phyloP scores from a whole-genome alignment of 2,888 invertebrate genomes.

The Tromatobia lineatoria region DNA sequence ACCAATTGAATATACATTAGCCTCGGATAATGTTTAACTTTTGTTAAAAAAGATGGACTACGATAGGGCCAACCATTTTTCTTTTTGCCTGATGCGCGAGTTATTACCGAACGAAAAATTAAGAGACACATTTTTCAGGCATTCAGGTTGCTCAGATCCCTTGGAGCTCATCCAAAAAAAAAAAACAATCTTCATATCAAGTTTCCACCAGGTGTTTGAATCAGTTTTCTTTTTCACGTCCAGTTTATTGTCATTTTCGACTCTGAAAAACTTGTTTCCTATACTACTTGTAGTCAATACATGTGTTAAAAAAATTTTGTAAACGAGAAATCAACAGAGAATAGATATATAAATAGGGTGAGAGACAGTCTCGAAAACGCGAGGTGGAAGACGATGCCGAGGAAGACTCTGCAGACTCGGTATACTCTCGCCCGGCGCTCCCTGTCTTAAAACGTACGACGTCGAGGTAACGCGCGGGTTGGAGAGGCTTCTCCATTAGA shows the following conservation, averaged over 20 bases:
- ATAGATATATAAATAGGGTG: neutral
- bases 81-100: too few species aligned
- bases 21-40: too few species aligned
- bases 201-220: neutral
- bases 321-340: neutral
- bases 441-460: constrained; percentile 57
- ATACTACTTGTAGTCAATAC: neutral
- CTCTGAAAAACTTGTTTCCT: neutral
- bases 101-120: too few species aligned
- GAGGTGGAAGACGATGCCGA: constrained; percentile 21
- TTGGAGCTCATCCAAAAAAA: too few species aligned
- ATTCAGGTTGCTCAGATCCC: too few species aligned
- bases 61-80: too few species aligned
- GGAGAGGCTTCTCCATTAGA: constrained; percentile 64
- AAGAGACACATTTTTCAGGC: too few species aligned
- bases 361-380: constrained; percentile 20
- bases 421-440: constrained; percentile 5
- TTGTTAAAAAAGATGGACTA: too few species aligned
- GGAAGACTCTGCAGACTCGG: constrained; percentile 18
- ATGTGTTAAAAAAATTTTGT: neutral
- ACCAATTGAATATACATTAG: too few species aligned
- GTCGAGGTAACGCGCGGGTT: constrained; percentile 40
- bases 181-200: neutral
- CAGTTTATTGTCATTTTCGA: neutral
- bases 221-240: neutral